These are phyloP conservation scores for Sacculina carcini DNA, from an alignment of 2,888 invertebrate species.

Conservation along the genomic window DNA sequence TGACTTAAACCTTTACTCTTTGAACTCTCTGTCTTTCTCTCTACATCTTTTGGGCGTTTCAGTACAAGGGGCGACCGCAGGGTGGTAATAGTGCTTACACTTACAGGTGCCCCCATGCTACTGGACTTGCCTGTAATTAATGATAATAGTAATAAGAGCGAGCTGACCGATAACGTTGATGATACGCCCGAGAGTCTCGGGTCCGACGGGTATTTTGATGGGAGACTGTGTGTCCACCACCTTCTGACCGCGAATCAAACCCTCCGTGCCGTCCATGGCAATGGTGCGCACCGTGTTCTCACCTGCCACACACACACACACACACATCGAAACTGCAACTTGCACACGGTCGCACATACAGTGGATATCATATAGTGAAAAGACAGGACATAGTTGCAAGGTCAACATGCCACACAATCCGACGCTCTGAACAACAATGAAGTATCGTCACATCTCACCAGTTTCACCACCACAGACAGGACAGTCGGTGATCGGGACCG, in stretches of 20 bases:
- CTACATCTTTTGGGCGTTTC: not conserved
- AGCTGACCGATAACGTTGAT: constrained; percentile 16
- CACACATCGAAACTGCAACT: not conserved
- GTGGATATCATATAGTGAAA: not conserved
- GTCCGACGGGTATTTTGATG: constrained; percentile 17
- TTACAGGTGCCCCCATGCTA: too few species aligned
- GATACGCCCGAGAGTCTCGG: constrained; percentile 16
- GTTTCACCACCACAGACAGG: too few species aligned
- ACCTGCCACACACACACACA: constrained; percentile 9
- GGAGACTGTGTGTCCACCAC: constrained; percentile 15
- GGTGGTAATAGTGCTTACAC: not conserved
- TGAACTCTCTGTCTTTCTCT: not conserved
- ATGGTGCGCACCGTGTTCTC: constrained; percentile 17
- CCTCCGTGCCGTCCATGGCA: constrained; percentile 17
- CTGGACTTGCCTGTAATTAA: too few species aligned
- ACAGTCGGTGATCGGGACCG: too few species aligned
- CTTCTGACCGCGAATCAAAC: constrained; percentile 15
- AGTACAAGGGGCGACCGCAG: too few species aligned
- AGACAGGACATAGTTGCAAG: not conserved
- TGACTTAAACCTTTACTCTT: too few species aligned
- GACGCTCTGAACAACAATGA: too few species aligned
- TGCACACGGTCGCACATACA: too few species aligned
- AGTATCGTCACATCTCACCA: too few species aligned
- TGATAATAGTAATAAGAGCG: too few species aligned
- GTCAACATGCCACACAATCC: too few species aligned